Percentiles rank a stretch among this genome's conserved stretches.
phyloP scores from a whole-genome alignment of 2,888 invertebrate genomes.

The Calameuta idolon region DNA sequence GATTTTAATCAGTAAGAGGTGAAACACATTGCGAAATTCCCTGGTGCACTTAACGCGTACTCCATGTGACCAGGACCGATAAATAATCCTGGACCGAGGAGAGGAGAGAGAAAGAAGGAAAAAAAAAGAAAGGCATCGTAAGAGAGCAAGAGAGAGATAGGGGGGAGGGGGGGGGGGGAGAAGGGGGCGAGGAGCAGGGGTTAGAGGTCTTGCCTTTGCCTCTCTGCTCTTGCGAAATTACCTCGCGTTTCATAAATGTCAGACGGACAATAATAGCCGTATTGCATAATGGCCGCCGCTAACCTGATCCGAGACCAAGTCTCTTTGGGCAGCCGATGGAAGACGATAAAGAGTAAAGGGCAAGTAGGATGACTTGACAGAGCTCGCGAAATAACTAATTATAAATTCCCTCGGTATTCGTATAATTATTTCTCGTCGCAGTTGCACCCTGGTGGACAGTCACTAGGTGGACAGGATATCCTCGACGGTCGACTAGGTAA shows the following conservation, averaged over 20 bases:
- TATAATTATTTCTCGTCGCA: no score
- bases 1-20: no score
- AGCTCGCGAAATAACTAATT: no score
- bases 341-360: neutral
- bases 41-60: no score
- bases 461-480: no score
- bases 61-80: no score
- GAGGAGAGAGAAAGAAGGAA: neutral
- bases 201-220: constrained; percentile 7
- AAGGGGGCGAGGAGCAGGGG: neutral
- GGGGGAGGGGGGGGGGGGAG: constrained; percentile 12
- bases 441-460: no score
- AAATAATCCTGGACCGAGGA: neutral
- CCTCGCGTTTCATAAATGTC: constrained; percentile 28
- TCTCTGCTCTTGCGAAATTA: constrained; percentile 30
- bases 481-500: no score
- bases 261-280: constrained; percentile 20
- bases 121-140: neutral
- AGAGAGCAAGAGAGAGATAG: constrained; percentile 15
- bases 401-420: no score
- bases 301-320: neutral
- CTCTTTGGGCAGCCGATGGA: neutral
- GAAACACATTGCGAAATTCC: no score
- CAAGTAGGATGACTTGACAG: neutral
- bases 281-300: neutral